Percentiles rank a stretch among this genome's conserved stretches.
These are phyloP conservation scores for Ancistrus triradiatus DNA, from an alignment of 2,113 vertebrate genomes.

Conservation along the genomic window DNA sequence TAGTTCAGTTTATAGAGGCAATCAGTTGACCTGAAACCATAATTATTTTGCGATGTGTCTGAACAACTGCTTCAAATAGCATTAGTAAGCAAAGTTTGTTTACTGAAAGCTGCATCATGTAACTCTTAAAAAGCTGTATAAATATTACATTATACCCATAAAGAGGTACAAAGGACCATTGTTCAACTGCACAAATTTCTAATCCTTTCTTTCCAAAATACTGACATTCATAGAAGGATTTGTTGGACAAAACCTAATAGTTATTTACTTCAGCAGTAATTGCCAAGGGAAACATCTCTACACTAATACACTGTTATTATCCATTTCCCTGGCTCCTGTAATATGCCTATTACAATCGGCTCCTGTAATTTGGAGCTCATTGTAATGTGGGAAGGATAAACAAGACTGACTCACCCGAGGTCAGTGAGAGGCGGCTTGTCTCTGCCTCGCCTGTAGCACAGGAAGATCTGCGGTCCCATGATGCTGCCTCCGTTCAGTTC, in stretches of 20 bases:
- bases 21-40: too few relatives aligned
- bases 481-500: constrained; percentile 95
- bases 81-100: too few relatives aligned
- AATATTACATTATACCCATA: not conserved
- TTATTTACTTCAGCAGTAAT: constrained; percentile 25
- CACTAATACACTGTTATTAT: constrained; percentile 28
- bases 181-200: not conserved
- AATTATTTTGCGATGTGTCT: too few relatives aligned
- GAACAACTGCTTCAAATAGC: too few relatives aligned
- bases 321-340: constrained; percentile 7
- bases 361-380: constrained; percentile 8
- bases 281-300: constrained; percentile 8
- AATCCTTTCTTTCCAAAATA: constrained; percentile 27
- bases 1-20: too few relatives aligned
- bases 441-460: constrained; percentile 92
- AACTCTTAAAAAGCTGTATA: too few relatives aligned
- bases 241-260: constrained; percentile 17
- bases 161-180: not conserved
- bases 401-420: constrained; percentile 79
- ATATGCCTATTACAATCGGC: constrained; percentile 20
- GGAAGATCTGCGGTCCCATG: constrained; percentile 88
- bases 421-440: constrained; percentile 97
- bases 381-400: constrained; percentile 15
- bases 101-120: too few relatives aligned
- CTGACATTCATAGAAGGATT: constrained; percentile 7